Evolutionary conservation across 92 coral and sea anemone species (phyloP).

Genomic region (Epizoanthus stellaris): DNA sequence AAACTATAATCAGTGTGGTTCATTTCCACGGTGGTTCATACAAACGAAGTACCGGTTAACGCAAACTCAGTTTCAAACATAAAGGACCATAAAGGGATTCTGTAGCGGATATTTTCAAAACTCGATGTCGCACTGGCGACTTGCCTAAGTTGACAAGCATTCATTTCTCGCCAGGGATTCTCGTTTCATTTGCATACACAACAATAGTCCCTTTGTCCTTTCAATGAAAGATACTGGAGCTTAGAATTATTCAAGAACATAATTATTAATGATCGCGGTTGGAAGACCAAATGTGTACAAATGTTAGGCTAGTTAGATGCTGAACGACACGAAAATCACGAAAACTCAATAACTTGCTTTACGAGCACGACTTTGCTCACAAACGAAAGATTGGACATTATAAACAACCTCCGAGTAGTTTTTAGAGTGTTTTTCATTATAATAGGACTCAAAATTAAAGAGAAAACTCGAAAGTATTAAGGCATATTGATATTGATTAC

Average conservation of each 20-base stretch:
- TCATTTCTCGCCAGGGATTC: slow-evolving; percentile 32
- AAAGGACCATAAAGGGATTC: neutral
- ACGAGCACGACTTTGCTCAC: neutral
- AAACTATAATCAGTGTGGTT: neutral
- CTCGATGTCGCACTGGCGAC: slow-evolving; percentile 6
- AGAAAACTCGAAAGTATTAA: slow-evolving; percentile 8
- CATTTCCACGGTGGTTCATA: neutral
- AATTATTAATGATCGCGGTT: slow-evolving; percentile 38
- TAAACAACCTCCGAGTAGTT: neutral
- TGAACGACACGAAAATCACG: slow-evolving; percentile 34
- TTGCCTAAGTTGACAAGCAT: slow-evolving; percentile 14
- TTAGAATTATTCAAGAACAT: slow-evolving; percentile 44
- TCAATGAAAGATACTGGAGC: slow-evolving; percentile 32
- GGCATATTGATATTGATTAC: slow-evolving; percentile 43
- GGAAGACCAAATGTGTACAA: slow-evolving; percentile 41
- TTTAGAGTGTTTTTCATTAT: neutral
- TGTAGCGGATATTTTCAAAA: neutral
- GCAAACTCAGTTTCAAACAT: slow-evolving; percentile 2
- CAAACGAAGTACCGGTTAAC: neutral
- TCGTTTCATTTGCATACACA: slow-evolving; percentile 26
- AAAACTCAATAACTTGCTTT: neutral
- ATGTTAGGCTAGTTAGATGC: slow-evolving; percentile 31
- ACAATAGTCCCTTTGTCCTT: slow-evolving; percentile 37
- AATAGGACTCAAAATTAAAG: slow-evolving; percentile 7
- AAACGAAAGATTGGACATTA: neutral